These are phyloP conservation scores for Caenorhabditis sp. DNA, from an alignment of 2,888 invertebrate species.

Conservation along the genomic window DNA sequence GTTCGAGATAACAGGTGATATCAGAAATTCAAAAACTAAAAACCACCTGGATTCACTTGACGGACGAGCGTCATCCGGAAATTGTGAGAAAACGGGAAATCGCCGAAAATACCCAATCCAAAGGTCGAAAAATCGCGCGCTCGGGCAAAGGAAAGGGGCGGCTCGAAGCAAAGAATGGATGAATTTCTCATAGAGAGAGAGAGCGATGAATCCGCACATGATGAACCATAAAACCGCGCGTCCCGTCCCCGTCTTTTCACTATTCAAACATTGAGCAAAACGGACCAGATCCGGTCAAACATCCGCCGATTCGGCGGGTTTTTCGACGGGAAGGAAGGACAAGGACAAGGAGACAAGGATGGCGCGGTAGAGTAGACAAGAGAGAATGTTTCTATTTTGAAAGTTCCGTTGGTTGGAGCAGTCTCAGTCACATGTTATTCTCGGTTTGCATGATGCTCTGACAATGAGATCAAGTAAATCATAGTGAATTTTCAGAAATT, in stretches of 20 bases:
- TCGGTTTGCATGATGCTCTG: too few species aligned
- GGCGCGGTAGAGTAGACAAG: too few species aligned
- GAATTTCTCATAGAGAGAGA: background rate
- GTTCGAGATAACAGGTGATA: too few species aligned
- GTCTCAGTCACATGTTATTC: too few species aligned
- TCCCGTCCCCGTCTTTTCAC: background rate
- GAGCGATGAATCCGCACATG: background rate
- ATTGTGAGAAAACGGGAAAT: background rate
- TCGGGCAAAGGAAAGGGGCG: background rate
- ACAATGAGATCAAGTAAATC: too few species aligned
- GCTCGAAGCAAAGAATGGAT: too few species aligned
- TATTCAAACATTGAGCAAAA: slow-evolving; percentile 3
- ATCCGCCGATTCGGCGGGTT: background rate
- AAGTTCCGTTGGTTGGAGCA: too few species aligned
- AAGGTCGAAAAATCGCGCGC: background rate
- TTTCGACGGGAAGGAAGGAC: background rate
- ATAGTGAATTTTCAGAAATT: too few species aligned
- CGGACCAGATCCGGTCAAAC: slow-evolving; percentile 6
- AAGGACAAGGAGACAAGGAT: too few species aligned
- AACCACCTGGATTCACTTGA: background rate
- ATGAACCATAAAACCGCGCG: slow-evolving; percentile 5
- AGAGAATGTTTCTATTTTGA: too few species aligned
- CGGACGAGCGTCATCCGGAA: slow-evolving; percentile 1
- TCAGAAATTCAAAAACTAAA: too few species aligned
- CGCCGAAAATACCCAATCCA: background rate